These are phyloP conservation scores for Pachypsylla venusta DNA, from an alignment of 1,140 invertebrate species.

Conservation along the genomic window DNA sequence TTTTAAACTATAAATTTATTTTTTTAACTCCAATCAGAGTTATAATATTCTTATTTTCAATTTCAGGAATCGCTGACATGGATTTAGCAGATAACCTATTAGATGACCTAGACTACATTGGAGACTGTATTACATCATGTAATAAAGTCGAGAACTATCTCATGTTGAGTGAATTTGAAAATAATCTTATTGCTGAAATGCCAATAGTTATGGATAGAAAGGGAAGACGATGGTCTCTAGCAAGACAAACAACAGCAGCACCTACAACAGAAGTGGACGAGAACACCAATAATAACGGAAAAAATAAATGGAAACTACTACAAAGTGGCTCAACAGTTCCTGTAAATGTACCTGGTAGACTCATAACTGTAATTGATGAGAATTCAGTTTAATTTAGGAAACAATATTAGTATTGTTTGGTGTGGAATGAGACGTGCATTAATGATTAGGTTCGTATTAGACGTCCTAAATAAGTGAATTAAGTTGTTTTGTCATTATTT, in stretches of 20 bases:
- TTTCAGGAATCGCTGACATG: constrained; percentile 52
- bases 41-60: too few relatives aligned
- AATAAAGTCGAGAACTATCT: constrained; percentile 75
- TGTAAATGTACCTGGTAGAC: constrained; percentile 31
- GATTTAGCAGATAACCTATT: constrained; percentile 66
- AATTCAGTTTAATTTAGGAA: constrained; percentile 33
- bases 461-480: too few relatives aligned
- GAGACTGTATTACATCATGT: constrained; percentile 74
- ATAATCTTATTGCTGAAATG: constrained; percentile 64
- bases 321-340: constrained; percentile 26
- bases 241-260: constrained; percentile 31
- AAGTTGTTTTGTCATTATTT: too few relatives aligned
- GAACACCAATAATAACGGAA: constrained; percentile 23
- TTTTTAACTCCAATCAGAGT: too few relatives aligned
- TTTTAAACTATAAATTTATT: too few relatives aligned
- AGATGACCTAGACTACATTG: constrained; percentile 64
- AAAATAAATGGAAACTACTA: constrained; percentile 29
- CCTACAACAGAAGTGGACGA: constrained; percentile 24
- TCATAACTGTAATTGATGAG: constrained; percentile 59
- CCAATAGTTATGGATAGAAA: constrained; percentile 51
- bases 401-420: too few relatives aligned
- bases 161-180: constrained; percentile 74
- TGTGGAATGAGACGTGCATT: too few relatives aligned
- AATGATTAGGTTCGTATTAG: too few relatives aligned
- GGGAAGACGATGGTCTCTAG: constrained; percentile 51